These are phyloP conservation scores for Azemiops feae DNA, from an alignment of 2,113 vertebrate species.

Conservation along the genomic window DNA sequence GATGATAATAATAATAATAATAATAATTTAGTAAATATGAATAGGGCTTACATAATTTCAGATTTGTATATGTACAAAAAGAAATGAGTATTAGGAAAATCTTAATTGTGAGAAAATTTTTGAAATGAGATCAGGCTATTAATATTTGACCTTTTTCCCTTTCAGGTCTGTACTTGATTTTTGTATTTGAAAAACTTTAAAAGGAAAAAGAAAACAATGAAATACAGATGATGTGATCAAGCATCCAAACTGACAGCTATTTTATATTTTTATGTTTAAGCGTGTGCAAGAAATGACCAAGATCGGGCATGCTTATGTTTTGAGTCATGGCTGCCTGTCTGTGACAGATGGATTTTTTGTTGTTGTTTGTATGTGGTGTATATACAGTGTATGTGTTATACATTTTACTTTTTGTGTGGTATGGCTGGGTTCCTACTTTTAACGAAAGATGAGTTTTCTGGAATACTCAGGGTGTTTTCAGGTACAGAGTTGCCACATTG, in stretches of 20 bases:
- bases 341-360: conserved; percentile 67
- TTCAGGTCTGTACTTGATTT: conserved; percentile 94
- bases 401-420: background rate
- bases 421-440: conserved; percentile 11
- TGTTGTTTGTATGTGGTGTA: conserved; percentile 60
- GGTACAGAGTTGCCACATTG: background rate
- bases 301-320: conserved; percentile 55
- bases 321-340: conserved; percentile 68
- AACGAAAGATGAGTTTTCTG: conserved; percentile 51
- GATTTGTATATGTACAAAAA: background rate
- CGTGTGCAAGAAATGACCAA: conserved; percentile 61
- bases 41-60: background rate
- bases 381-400: conserved; percentile 24
- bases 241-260: conserved; percentile 61
- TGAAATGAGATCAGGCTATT: background rate
- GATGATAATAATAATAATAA: background rate
- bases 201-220: conserved; percentile 52
- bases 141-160: conserved; percentile 16
- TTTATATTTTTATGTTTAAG: conserved; percentile 61
- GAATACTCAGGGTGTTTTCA: conserved; percentile 34
- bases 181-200: conserved; percentile 89
- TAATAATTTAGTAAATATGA: background rate
- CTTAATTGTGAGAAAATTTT: background rate
- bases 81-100: background rate
- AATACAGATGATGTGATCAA: conserved; percentile 49